Base-by-base conservation (phyloP, 2,113 vertebrate species). In the Muscicapa adusta region DNA sequence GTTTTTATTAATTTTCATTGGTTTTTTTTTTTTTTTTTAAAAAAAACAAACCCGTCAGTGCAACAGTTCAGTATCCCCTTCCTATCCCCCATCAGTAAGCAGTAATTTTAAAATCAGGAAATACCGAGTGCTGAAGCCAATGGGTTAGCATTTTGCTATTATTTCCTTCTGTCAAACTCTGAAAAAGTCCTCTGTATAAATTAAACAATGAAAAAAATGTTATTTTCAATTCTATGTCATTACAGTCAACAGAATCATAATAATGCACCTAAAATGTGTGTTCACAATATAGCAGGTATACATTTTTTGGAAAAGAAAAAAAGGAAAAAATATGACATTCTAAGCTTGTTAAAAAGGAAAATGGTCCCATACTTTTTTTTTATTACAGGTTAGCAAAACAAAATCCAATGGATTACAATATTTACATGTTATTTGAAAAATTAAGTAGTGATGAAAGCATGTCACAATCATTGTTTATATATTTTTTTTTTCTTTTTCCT, bases 371-470 rank as follows among this genome's bases (percentile, higher is more conserved):
- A 99, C 98, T 99, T 56, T 63, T 66, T 66, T 63, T 66, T 66
- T 66, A 66, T 65, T 65, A 65, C 63, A 66, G 42, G 42, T 66
- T 66, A 66, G 63, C 63, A 47, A 66, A 66, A 66, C 63, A 66
- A 66, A 66, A 66, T 66, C 65, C 43, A 98, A 99, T 99, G 98
- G 98, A 99, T 99, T 99, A 99, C 99, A 99, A 98, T 99, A 99
- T 99, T 99, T 99, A 99, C 99, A 99, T 98, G 98, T 99, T 99
- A 99, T 98, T 98, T 98, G 96, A 98, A 98, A 98, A 98, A 48
- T 48, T 98, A 98, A 98, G 98, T 98, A 99, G 98, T 98, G 99
- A 99, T 99, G 98, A 99, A 67, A 48, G 65, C 23, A 99, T 99
- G 98, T 98, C 50, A 40, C 98, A 99, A 56, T 56, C 53, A 98